Evolutionary conservation across 1,140 invertebrate genomes (phyloP).

Genomic region (Lasaia peninsularis): DNA sequence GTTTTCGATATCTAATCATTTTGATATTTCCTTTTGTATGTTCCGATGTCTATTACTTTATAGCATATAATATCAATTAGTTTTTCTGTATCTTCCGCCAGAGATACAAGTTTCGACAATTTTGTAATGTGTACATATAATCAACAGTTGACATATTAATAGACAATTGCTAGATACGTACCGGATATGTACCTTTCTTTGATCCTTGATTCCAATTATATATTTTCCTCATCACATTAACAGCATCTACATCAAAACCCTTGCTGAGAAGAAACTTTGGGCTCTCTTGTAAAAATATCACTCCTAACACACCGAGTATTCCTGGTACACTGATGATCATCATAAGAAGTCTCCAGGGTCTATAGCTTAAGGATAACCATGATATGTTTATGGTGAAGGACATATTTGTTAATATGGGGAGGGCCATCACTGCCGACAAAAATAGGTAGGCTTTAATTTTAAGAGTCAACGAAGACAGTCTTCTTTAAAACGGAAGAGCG

Average conservation of each 20-base stretch:
- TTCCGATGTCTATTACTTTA: too few relatives aligned
- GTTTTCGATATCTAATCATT: too few relatives aligned
- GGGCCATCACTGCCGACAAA: constrained; percentile 40
- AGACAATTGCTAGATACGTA: constrained; percentile 21
- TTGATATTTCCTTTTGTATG: too few relatives aligned
- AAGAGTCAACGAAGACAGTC: background rate
- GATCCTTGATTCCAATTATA: constrained; percentile 41
- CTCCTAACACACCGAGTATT: constrained; percentile 75
- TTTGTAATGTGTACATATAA: too few relatives aligned
- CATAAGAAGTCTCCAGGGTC: constrained; percentile 84
- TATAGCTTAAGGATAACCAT: constrained; percentile 60
- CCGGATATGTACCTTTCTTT: constrained; percentile 34
- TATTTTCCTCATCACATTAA: constrained; percentile 47
- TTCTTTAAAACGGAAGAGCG: too few relatives aligned
- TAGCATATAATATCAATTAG: too few relatives aligned
- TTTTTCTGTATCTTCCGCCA: too few relatives aligned
- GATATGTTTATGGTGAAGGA: constrained; percentile 40
- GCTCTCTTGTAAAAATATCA: constrained; percentile 79
- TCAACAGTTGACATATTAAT: too few relatives aligned
- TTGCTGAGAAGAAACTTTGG: constrained; percentile 78
- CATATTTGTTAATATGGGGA: constrained; percentile 38
- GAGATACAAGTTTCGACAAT: too few relatives aligned
- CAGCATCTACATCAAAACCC: constrained; percentile 50
- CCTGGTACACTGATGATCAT: constrained; percentile 80
- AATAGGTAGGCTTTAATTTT: background rate